These are phyloP conservation scores for Melieria omissa DNA, from an alignment of 2,888 invertebrate species.

Conservation along the genomic window DNA sequence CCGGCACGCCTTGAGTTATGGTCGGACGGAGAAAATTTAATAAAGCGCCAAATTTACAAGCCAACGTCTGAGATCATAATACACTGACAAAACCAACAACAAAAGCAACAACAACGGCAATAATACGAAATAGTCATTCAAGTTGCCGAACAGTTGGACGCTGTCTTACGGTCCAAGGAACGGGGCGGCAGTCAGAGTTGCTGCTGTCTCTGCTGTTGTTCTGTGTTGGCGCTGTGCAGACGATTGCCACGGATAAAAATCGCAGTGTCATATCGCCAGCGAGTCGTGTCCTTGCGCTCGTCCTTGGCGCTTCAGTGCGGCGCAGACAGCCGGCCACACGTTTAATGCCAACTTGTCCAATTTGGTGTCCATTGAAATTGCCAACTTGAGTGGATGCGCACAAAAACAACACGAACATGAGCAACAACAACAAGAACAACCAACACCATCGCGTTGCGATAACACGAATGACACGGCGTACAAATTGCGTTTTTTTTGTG, in stretches of 20 bases:
- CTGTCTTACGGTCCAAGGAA: too few species aligned
- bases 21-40: constrained; percentile 6
- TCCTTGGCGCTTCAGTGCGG: too few species aligned
- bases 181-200: too few species aligned
- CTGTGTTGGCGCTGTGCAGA: too few species aligned
- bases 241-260: constrained; percentile 53
- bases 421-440: neutral
- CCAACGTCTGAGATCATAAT: neutral
- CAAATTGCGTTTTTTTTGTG: constrained; percentile 40
- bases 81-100: neutral
- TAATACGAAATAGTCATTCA: too few species aligned
- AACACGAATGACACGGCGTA: constrained; percentile 38
- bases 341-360: constrained; percentile 35
- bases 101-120: neutral
- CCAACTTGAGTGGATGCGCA: constrained; percentile 34
- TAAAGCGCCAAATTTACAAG: constrained; percentile 15
- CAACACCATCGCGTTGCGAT: constrained; percentile 29
- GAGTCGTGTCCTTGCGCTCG: too few species aligned
- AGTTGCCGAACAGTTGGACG: too few species aligned
- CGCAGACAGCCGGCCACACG: constrained; percentile 13
- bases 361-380: constrained; percentile 40
- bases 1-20: too few species aligned
- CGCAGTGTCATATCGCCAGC: constrained; percentile 55
- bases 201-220: too few species aligned
- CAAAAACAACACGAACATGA: neutral